Evolutionary conservation across 2,888 invertebrate species (phyloP), one percentile per base, ranked within the genome.

Genomic region (Hanleya hanleyi): DNA sequence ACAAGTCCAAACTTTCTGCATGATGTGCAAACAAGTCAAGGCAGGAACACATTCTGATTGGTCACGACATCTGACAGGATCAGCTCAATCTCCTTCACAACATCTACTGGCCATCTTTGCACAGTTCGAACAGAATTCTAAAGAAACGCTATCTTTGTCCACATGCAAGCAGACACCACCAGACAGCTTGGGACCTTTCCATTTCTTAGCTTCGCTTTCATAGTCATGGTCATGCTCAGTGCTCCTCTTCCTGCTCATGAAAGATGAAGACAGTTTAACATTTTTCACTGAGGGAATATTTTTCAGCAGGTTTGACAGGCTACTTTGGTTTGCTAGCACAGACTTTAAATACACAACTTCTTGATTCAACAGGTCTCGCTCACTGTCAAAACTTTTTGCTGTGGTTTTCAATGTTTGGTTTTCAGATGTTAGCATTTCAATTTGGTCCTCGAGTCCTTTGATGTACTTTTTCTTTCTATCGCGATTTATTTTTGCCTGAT

Each of bases 161-260:
- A 89, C 88, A 82, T 89, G 88, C 18, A 89, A 77, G 76, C 88
- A 89, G 12, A 89, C 84, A 57, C 88, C 88, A 49, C 84, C 86
- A 5, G 77, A 79, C 66, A 67, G 69, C 49, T 15, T 49, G 35
- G 26, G 18, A 38, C 29, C 4, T 18, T 41, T 69, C n/a, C 72
- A 38, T 66, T 82, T 64, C 18, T 2, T n/a, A 36, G 18, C 9
- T 15, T 15, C 22, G 12, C 32, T 2, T n/a, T 51, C 70, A 73
- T 86, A 84, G 69, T 83, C 80, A 78, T 87, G 86, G 71, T 85
- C 86, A 29, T 67, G 72, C n/a, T 74, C 75, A 33, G 82, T 79
- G 5, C 72, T 70, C 35, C 85, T 75, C 65, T 86, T 88, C 18
- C 82, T 75, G 22, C 70, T 74, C 15, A 57, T 62, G 36, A 85